A percentile compares a stretch with the other conserved stretches of the same genome.
phyloP scores from a whole-genome alignment of 2,888 invertebrate genomes.

The Dicycla oo region DNA sequence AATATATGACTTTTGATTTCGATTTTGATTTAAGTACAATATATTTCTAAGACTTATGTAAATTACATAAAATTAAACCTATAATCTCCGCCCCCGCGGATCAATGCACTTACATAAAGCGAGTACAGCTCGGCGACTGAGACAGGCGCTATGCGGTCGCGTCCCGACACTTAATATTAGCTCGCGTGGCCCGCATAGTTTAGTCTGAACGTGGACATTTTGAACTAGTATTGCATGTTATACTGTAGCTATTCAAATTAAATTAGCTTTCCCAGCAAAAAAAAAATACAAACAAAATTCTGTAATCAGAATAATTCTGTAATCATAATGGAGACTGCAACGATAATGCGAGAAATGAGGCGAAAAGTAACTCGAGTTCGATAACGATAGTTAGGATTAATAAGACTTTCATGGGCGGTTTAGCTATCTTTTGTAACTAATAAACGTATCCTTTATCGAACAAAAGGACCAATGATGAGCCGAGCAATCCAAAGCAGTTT shows the following conservation, averaged over 20 bases:
- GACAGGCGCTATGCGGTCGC: conserved; percentile 61
- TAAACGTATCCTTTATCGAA: neutral
- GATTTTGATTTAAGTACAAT: too few relatives aligned
- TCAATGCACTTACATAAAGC: conserved; percentile 42
- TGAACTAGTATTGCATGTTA: conserved; percentile 58
- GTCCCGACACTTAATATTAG: conserved; percentile 55
- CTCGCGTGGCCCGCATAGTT: conserved; percentile 53
- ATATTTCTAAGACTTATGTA: neutral
- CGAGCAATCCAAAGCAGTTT: neutral
- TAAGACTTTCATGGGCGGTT: neutral
- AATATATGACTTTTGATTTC: too few relatives aligned
- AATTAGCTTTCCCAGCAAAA: conserved; percentile 10
- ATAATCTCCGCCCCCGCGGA: conserved; percentile 7
- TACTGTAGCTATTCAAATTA: conserved; percentile 34
- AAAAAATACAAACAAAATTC: neutral
- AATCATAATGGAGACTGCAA: too few relatives aligned
- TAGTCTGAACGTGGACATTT: conserved; percentile 35
- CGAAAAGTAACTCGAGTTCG: too few relatives aligned
- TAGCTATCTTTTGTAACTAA: neutral
- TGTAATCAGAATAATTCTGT: neutral
- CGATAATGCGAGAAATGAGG: neutral
- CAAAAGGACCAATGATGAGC: too few relatives aligned
- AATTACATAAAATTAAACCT: neutral
- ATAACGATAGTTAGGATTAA: neutral
- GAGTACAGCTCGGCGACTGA: conserved; percentile 44